Base-by-base conservation (phyloP, 2,113 vertebrate genomes). In the Salvelinus alpinus region DNA sequence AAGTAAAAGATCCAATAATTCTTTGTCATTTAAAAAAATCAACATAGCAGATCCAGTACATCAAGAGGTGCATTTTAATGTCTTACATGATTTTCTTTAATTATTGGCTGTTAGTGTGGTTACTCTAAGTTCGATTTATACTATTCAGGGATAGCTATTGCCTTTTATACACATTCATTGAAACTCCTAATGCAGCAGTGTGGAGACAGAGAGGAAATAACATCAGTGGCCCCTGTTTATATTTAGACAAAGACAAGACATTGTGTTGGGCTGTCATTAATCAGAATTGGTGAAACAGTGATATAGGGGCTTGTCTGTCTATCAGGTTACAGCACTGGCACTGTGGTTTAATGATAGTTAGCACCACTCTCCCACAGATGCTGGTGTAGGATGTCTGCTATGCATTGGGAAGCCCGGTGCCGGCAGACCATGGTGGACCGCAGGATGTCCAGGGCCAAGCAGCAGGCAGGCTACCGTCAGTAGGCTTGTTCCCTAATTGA, bases 331-430 rank as follows among this genome's bases (percentile, higher is more conserved):
- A 22, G 59, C 20, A 62, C 59, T 62, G 59, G 59, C n/a, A 54
- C 20, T 4, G 34, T 25, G 20, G 27, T 70, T 47, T 70, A 70
- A 70, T 47, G 9, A 2, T n/a, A 6, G 60, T 16, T 25, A 11
- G 68, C 6, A 12, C 29, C 68, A 4, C 44, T 48, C 20, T 24
- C n/a, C 38, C 12, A 54, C 67, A 38, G 67, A 9, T 48, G 5
- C 11, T 24, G 22, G 68, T 22, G 18, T 47, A 78, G 64, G 44
- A 94, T 93, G 92, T 88, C 92, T 4, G 91, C 91, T 0, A 86
- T 89, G 84, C 91, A 94, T 72, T 93, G 92, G 92, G 92, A 94
- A 79, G 93, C 91, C n/a, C 81, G 92, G 3, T 81, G 92, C 22
- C 82, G 85, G 64, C 93, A 92, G 82, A 73, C 66, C 7, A 64